Evolutionary conservation across 2,797 vertebrate genomes (phyloP), one percentile per base, ranked within the genome.

Genomic region (Propithecus perrieri): DNA sequence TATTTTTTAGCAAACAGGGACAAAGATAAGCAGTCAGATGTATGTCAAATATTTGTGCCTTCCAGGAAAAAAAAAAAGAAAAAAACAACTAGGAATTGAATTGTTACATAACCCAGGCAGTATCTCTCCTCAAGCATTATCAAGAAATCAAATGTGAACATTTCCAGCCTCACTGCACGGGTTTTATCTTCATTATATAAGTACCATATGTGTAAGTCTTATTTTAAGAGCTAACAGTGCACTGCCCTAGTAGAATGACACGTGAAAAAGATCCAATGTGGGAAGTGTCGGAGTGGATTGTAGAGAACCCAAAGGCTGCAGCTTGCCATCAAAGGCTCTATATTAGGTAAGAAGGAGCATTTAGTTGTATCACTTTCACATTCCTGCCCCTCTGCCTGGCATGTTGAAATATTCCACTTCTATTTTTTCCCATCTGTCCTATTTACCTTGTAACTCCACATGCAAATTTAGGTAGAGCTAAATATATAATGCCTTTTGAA

Each of bases 171-270:
- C 24, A 35, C 28, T 86, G 81, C 97, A 93, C 18, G 55, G 76
- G 81, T 96, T 97, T 94, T 90, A 74, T 97, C 89, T 96, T 81
- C 89, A 95, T 98, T 98, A 98, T 96, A 28, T 98, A 98, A 98
- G 98, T 69, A 74, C 96, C 97, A 98, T 98, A 98, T 98, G 97
- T 92, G 92, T 95, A 94, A 93, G 81, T 92, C 92, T 98, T 98
- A 98, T 98, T 98, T 98, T 96, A 97, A 96, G 96, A 97, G 86
- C 94, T 88, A 80, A 96, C 95, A 85, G 61, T 89, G 80, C 96
- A 95, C 93, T 96, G 97, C 85, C 97, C 97, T 96, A 92, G 93
- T 79, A 95, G 96, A 95, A 95, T 65, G 95, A 95, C 97, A 97
- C 79, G 90, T 97, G 98, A 96, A 72, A 81, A 85, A 86, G 69